These are phyloP conservation scores for Caenorhabditis parvicauda DNA, from an alignment of 2,888 invertebrate genomes.

Conservation along the genomic window DNA sequence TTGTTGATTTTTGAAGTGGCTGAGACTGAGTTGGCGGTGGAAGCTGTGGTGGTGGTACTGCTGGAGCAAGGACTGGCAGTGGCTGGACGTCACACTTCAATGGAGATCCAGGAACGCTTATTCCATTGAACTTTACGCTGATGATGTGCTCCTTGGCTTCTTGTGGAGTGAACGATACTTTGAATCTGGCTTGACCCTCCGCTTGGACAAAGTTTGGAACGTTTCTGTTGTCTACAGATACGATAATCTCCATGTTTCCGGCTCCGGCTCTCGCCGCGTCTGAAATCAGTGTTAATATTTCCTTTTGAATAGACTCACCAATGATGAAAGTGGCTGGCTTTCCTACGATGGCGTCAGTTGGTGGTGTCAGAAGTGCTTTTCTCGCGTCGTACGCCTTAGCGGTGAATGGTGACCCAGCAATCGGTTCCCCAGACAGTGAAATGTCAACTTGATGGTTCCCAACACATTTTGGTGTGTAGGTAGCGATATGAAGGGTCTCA, in stretches of 20 bases:
- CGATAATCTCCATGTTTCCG: slow-evolving; percentile 94
- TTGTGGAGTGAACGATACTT: slow-evolving; percentile 89
- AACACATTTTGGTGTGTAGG: slow-evolving; percentile 76
- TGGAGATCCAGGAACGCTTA: slow-evolving; percentile 56
- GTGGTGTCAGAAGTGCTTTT: slow-evolving; percentile 89
- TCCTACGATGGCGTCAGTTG: slow-evolving; percentile 78
- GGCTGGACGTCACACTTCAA: slow-evolving; percentile 14
- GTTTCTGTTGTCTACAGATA: slow-evolving; percentile 90
- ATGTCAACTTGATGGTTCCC: slow-evolving; percentile 67
- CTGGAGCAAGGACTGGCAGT: slow-evolving; percentile 5
- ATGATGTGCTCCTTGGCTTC: slow-evolving; percentile 87
- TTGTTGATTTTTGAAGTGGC: slow-evolving; percentile 11
- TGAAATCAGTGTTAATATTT: slow-evolving; percentile 15
- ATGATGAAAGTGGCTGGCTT: slow-evolving; percentile 91
- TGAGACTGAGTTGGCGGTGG: slow-evolving; percentile 6
- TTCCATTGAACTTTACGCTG: slow-evolving; percentile 78
- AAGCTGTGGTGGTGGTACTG: slow-evolving; percentile 3
- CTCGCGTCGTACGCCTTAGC: slow-evolving; percentile 75
- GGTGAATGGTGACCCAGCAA: slow-evolving; percentile 64
- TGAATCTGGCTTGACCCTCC: slow-evolving; percentile 90
- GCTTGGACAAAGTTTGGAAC: slow-evolving; percentile 89
- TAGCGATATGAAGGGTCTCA: slow-evolving; percentile 66
- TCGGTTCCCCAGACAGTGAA: slow-evolving; percentile 41
- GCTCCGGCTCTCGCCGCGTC: slow-evolving; percentile 76
- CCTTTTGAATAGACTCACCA: slow-evolving; percentile 64